phyloP scores from a whole-genome alignment of 2,113 vertebrate species.

The Syngnathus typhle region DNA sequence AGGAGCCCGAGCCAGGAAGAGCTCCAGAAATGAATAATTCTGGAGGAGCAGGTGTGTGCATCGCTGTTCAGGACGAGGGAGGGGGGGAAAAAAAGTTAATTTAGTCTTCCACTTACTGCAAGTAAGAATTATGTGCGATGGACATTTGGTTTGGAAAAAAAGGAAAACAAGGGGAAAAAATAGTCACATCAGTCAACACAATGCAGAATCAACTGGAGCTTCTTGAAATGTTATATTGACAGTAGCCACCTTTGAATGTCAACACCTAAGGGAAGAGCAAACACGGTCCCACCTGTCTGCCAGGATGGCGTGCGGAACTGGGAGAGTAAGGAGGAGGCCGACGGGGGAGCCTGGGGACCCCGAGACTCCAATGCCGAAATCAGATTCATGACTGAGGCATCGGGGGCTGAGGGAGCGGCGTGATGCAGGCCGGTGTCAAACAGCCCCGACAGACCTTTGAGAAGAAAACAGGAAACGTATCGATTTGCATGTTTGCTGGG shows the following conservation, averaged over 20 bases:
- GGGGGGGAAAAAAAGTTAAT: conserved; percentile 39
- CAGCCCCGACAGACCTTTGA: conserved; percentile 83
- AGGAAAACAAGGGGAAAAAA: not conserved
- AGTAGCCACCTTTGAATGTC: conserved; percentile 47
- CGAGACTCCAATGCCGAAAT: conserved; percentile 91
- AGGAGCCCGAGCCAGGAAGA: conserved; percentile 86
- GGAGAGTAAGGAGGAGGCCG: conserved; percentile 89
- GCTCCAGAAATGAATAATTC: conserved; percentile 94
- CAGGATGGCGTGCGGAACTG: conserved; percentile 93
- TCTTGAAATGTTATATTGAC: conserved; percentile 58
- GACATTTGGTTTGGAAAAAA: not conserved
- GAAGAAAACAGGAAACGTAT: conserved; percentile 7
- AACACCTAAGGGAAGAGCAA: conserved; percentile 37
- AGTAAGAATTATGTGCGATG: not conserved
- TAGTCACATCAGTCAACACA: not conserved
- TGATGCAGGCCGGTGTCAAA: conserved; percentile 91
- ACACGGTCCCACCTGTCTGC: conserved; percentile 81
- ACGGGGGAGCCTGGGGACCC: conserved; percentile 86
- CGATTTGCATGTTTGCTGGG: not conserved
- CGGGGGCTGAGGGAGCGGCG: conserved; percentile 80
- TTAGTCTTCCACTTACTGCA: conserved; percentile 5
- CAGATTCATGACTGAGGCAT: conserved; percentile 93
- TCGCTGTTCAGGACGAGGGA: conserved; percentile 71
- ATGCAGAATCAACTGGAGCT: conserved; percentile 11
- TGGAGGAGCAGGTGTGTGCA: conserved; percentile 90